Percentiles rank a stretch among this genome's conserved stretches.
Evolutionary conservation across 2,797 vertebrate species (phyloP).

Genomic region (Leptodactylus fallax): DNA sequence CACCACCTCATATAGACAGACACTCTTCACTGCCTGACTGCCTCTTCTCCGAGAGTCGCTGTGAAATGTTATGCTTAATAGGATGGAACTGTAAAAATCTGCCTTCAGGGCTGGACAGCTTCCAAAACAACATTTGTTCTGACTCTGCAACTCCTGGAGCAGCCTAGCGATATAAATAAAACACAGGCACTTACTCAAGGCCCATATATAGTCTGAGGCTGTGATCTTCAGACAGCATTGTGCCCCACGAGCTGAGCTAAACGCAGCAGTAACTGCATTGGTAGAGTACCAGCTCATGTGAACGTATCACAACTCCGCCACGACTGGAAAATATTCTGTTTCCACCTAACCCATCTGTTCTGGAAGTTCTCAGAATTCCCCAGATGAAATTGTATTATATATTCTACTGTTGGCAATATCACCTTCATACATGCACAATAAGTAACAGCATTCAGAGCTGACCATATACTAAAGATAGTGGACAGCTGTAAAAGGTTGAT

Average conservation of each 20-base stretch:
- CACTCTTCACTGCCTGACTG: too few relatives aligned
- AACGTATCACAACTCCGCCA: too few relatives aligned
- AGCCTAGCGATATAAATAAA: conserved; percentile 67
- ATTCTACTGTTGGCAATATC: too few relatives aligned
- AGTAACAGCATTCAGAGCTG: too few relatives aligned
- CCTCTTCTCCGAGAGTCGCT: background rate
- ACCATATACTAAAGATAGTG: too few relatives aligned
- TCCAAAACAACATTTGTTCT: conserved; percentile 67
- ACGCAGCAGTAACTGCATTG: background rate
- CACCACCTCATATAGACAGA: too few relatives aligned
- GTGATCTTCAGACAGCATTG: conserved; percentile 48
- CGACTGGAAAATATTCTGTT: background rate
- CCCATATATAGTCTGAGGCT: conserved; percentile 69
- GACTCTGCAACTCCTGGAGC: conserved; percentile 54
- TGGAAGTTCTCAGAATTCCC: too few relatives aligned
- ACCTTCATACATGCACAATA: too few relatives aligned
- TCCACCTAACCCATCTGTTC: background rate
- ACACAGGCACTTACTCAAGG: conserved; percentile 52
- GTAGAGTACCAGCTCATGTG: background rate
- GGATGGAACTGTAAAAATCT: conserved; percentile 53
- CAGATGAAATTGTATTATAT: too few relatives aligned
- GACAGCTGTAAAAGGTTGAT: too few relatives aligned
- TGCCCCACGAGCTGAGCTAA: conserved; percentile 18
- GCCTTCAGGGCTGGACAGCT: conserved; percentile 59
- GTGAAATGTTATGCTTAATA: conserved; percentile 3